A percentile compares a stretch with the other conserved stretches of the same genome.
Evolutionary conservation across 2,797 vertebrate species (phyloP).

Genomic region (Simalia tracyae): DNA sequence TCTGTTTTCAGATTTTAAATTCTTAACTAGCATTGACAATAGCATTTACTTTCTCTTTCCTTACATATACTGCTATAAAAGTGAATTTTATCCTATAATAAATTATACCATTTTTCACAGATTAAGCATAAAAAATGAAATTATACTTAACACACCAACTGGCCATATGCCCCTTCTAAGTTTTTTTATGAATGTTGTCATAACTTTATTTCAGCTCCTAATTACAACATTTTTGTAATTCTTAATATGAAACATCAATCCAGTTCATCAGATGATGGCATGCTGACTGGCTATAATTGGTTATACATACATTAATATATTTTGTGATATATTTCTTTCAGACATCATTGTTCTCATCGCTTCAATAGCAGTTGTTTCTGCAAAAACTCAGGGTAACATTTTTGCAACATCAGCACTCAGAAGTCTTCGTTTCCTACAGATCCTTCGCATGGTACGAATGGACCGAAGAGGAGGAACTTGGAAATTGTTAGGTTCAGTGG

Average conservation of each 20-base stretch:
- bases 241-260: not conserved
- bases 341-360: slow-evolving; percentile 98
- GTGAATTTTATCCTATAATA: not conserved
- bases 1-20: not conserved
- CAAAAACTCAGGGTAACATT: slow-evolving; percentile 97
- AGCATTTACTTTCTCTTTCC: not conserved
- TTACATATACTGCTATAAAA: not conserved
- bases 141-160: not conserved
- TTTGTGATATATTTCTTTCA: slow-evolving; percentile 77
- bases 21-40: not conserved
- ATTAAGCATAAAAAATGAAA: slow-evolving; percentile 24
- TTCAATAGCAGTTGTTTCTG: slow-evolving; percentile 95
- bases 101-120: not conserved
- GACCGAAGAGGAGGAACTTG: slow-evolving; percentile 96
- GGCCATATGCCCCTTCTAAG: not conserved
- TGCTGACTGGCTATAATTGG: slow-evolving; percentile 3
- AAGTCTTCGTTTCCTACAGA: slow-evolving; percentile 97
- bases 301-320: slow-evolving; percentile 56
- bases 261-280: slow-evolving; percentile 5
- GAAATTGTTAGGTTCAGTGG: slow-evolving; percentile 97
- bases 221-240: not conserved
- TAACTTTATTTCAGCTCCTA: not conserved
- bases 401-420: slow-evolving; percentile 96
- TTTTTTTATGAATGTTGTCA: not conserved
- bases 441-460: slow-evolving; percentile 98